Conservation (phyloP, 2,797 vertebrate species). For the Enoplosus armatus region DNA sequence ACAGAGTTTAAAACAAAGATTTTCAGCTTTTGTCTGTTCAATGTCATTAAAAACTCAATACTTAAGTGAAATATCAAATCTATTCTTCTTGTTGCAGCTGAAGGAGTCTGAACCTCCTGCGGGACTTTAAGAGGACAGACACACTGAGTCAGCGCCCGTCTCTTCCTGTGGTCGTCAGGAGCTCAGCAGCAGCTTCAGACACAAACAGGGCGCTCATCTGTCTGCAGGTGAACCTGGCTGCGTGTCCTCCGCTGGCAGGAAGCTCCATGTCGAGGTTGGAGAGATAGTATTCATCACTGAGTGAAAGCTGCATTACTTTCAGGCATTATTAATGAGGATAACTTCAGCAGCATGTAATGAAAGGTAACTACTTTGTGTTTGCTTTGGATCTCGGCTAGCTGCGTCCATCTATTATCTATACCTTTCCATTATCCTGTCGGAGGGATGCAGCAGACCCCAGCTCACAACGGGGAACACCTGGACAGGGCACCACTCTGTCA, state of each 20-base stretch:
- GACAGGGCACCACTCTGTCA: neutral
- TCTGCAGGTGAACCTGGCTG: slow-evolving; percentile 36
- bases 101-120: slow-evolving; percentile 17
- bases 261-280: neutral
- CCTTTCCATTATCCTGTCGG: neutral
- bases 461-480: neutral
- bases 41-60: neutral
- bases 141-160: slow-evolving; percentile 47
- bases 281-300: neutral
- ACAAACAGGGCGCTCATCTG: slow-evolving; percentile 36
- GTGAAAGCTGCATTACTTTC: slow-evolving; percentile 11
- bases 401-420: neutral
- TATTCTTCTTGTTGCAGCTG: neutral
- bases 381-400: neutral
- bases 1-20: neutral
- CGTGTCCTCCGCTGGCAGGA: no score
- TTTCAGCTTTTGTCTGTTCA: neutral
- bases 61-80: neutral
- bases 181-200: slow-evolving; percentile 35
- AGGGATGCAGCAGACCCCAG: neutral
- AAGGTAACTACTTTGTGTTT: neutral
- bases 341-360: neutral
- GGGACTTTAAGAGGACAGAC: slow-evolving; percentile 16
- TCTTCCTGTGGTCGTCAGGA: slow-evolving; percentile 38
- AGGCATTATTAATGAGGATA: slow-evolving; percentile 21